Base-by-base conservation (phyloP, 2,888 invertebrate species). In the Tridacna crocea region DNA sequence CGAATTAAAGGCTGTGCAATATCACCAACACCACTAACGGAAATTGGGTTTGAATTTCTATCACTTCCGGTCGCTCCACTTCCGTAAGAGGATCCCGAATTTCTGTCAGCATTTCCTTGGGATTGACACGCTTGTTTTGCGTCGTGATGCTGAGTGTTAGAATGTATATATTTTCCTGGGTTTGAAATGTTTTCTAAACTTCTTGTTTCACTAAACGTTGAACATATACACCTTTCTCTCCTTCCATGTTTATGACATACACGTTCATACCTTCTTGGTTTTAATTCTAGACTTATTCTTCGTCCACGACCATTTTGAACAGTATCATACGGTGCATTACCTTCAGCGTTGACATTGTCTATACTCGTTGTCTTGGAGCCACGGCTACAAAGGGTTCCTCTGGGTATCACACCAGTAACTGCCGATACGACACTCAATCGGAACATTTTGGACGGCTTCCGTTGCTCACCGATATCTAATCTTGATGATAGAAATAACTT, bases 391-490 rank as follows among this genome's bases (percentile, higher is more conserved):
- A 79, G 76, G 13, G 74, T 68, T 0, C 77, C 70, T 47, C 51
- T 72, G 3, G 78, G 78, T 4, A 78, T 72, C 26, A 72, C 72
- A 13, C 84, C 84, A 15, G 84, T 84, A 11, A 84, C 73, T 12
- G 84, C 84, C 4, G 84, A 84, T 8, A 82, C 48, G 0, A 84
- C 61, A 24, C 84, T 81, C 15, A 63, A 26, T 74, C 74, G 75
- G 8, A 76, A 72, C 55, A 81, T 27, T 19, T 68, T 72, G 51
- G 70, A 70, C 13, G 76, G 26, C 24, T 72, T 72, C 17, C 46
- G 36, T n/a, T 47, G 79, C 24, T 48, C 51, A 11, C 58, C 47
- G 11, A 68, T 55, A 51, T 61, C 65, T 0, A 77, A 26, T 51
- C 78, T 72, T 8, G 82, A 78, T 0, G 83, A 70, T n/a, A 85